Percentiles rank a stretch among this genome's conserved stretches.
phyloP scores from a whole-genome alignment of 2,888 invertebrate species.

The Agrilus biguttatus region DNA sequence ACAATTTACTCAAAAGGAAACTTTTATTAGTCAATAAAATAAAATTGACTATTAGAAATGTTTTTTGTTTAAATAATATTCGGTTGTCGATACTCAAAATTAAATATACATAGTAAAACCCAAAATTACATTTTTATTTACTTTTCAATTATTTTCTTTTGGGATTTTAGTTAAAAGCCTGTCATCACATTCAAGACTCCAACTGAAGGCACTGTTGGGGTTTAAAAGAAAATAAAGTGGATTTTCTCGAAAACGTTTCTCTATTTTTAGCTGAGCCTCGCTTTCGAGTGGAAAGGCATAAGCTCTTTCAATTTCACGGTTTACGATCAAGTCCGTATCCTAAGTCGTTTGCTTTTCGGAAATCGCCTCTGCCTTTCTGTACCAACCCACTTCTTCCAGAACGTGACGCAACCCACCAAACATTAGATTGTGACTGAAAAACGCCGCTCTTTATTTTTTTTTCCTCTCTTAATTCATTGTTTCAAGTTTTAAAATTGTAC shows the following conservation, averaged over 20 bases:
- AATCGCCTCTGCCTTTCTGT: conserved; percentile 21
- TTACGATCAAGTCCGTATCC: conserved; percentile 19
- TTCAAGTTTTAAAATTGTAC: neutral
- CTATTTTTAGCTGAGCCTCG: conserved; percentile 17
- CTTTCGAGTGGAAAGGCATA: conserved; percentile 14
- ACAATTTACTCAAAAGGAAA: too few species aligned
- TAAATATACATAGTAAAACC: too few species aligned
- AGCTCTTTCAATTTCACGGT: conserved; percentile 22
- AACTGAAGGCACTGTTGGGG: conserved; percentile 6
- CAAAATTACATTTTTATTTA: too few species aligned
- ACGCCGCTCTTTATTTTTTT: too few species aligned
- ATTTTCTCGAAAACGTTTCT: conserved; percentile 11
- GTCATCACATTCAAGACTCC: too few species aligned
- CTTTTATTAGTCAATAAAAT: too few species aligned
- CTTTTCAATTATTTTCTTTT: too few species aligned
- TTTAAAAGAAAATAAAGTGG: conserved; percentile 11
- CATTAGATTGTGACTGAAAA: conserved; percentile 16
- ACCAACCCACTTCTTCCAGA: conserved; percentile 6
- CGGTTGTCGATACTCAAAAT: too few species aligned
- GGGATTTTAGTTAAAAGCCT: too few species aligned
- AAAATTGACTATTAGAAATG: too few species aligned
- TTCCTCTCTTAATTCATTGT: neutral
- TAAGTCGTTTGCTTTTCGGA: conserved; percentile 19
- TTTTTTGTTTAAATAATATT: too few species aligned
- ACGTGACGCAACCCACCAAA: conserved; percentile 14